phyloP scores from a whole-genome alignment of 2,797 vertebrate genomes.

The Aythya fuligula region DNA sequence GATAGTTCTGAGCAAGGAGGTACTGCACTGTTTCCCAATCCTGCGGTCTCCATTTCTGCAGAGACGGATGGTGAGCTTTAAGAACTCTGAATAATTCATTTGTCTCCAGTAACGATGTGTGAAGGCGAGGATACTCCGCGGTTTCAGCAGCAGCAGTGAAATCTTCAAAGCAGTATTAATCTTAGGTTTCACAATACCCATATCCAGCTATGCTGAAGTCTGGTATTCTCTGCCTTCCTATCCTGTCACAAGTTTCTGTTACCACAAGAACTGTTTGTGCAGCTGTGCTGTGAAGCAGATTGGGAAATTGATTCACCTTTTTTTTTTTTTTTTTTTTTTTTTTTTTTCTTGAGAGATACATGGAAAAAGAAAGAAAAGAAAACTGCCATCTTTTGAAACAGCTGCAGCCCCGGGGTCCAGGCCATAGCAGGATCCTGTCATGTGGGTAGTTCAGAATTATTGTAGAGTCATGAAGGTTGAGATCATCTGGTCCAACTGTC shows the following conservation, averaged over 20 bases:
- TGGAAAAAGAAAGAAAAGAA: background rate
- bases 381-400: background rate
- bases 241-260: background rate
- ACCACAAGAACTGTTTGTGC: background rate
- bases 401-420: background rate
- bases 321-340: background rate
- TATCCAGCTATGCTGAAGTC: background rate
- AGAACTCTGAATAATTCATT: background rate
- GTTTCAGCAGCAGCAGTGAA: accelerated
- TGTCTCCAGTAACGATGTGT: background rate
- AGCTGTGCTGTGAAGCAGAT: background rate
- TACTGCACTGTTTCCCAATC: background rate
- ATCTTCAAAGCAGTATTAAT: background rate
- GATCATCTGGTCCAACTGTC: too few species aligned
- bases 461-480: too few species aligned
- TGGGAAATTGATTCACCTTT: background rate
- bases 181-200: background rate
- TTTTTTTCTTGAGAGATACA: background rate
- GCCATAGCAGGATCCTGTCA: background rate
- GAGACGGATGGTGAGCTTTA: background rate
- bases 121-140: background rate
- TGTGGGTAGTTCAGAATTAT: background rate
- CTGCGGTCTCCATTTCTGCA: background rate
- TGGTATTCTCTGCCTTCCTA: background rate
- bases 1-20: background rate